A percentile compares a stretch with the other conserved stretches of the same genome.
phyloP scores from a whole-genome alignment of 2,797 vertebrate genomes.

The Urosaurus nigricauda region DNA sequence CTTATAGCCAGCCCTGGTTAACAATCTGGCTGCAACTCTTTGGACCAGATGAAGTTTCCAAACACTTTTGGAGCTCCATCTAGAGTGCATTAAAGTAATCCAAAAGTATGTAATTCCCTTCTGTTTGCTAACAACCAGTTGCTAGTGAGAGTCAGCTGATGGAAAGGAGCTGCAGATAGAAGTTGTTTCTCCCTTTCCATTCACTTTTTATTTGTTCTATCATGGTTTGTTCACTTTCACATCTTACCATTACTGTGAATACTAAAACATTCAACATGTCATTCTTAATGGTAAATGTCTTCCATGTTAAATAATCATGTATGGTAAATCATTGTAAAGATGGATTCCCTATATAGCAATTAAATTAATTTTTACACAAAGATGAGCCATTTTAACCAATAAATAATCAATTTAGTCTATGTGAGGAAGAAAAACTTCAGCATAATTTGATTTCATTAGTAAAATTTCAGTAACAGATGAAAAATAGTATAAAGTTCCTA shows the following conservation, averaged over 20 bases:
- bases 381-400: constrained; percentile 45
- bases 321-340: constrained; percentile 50
- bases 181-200: not conserved
- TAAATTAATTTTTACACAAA: constrained; percentile 46
- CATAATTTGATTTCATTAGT: constrained; percentile 64
- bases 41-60: too few species aligned
- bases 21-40: too few species aligned
- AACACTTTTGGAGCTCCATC: too few species aligned
- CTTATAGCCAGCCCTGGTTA: too few species aligned
- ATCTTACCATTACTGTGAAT: not conserved
- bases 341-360: constrained; percentile 17
- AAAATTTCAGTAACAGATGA: constrained; percentile 57
- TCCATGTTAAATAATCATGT: constrained; percentile 37
- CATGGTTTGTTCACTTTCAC: not conserved
- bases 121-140: not conserved
- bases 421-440: constrained; percentile 60
- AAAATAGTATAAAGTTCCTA: constrained; percentile 45
- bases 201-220: not conserved
- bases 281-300: not conserved
- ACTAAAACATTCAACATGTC: not conserved
- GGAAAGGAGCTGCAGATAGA: not conserved
- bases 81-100: too few species aligned
- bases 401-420: constrained; percentile 60
- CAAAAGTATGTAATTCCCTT: not conserved
- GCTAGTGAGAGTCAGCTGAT: not conserved